phyloP scores from a whole-genome alignment of 2,797 vertebrate species.

The Huso huso region DNA sequence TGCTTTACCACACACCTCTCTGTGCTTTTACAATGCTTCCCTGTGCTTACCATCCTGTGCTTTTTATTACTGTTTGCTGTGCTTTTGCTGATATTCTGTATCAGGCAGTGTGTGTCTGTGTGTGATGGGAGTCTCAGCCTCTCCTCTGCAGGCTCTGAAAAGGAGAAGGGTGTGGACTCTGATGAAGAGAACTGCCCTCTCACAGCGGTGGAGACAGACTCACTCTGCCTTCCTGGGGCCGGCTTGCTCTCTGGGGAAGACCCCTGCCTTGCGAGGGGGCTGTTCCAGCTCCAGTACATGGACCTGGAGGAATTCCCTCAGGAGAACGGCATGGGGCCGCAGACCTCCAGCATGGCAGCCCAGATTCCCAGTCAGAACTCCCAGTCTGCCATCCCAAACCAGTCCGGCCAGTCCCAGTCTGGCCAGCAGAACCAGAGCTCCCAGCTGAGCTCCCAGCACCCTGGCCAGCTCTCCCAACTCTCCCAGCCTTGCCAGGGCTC shows the following conservation, averaged over 20 bases:
- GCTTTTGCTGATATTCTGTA: too few relatives aligned
- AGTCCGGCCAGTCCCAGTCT: not conserved
- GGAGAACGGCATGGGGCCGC: conserved; percentile 75
- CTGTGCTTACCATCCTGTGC: too few relatives aligned
- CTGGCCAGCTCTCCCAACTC: conserved; percentile 17
- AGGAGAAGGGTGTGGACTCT: conserved; percentile 57
- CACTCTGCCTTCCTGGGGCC: conserved; percentile 71
- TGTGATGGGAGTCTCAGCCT: too few relatives aligned
- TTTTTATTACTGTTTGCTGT: too few relatives aligned
- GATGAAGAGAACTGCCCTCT: conserved; percentile 52
- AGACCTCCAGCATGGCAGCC: conserved; percentile 60
- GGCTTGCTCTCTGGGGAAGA: conserved; percentile 82
- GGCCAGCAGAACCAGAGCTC: conserved; percentile 45
- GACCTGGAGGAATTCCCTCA: conserved; percentile 85
- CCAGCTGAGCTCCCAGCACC: conserved; percentile 52
- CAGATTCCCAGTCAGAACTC: conserved; percentile 70
- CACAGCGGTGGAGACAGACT: conserved; percentile 46
- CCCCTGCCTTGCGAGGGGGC: conserved; percentile 73
- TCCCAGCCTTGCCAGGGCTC: not conserved
- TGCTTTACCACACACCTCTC: too few relatives aligned
- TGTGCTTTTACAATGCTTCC: too few relatives aligned
- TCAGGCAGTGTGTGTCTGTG: too few relatives aligned
- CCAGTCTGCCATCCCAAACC: conserved; percentile 61
- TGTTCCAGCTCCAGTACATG: conserved; percentile 86
- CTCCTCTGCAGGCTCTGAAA: conserved; percentile 42